These are phyloP conservation scores for Ephydatia muelleri DNA, from an alignment of 37 sponge, comb jelly and placozoan genomes.

Conservation along the genomic window DNA sequence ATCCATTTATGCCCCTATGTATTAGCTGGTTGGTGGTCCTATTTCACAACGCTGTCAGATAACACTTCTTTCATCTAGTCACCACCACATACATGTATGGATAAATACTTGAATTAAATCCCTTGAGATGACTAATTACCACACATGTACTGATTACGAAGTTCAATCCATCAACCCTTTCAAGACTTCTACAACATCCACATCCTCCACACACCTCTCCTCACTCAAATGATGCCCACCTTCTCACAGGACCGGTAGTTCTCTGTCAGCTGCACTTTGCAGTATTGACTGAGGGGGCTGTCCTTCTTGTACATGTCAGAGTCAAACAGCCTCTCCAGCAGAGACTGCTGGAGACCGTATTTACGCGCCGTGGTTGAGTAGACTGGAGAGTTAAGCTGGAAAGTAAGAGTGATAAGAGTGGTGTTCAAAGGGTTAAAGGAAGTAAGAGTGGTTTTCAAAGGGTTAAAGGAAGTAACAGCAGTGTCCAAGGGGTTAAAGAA, in stretches of 20 bases:
- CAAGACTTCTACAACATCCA: background rate
- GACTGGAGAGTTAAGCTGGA: conserved; percentile 68
- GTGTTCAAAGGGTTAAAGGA: background rate
- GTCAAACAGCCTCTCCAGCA: conserved; percentile 83
- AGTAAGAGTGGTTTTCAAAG: too few relatives aligned
- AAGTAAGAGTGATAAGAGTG: background rate
- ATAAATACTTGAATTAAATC: too few relatives aligned
- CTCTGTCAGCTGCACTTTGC: conserved; percentile 73
- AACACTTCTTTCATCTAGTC: too few relatives aligned
- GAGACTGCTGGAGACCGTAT: conserved; percentile 76
- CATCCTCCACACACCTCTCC: background rate
- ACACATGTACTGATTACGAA: too few relatives aligned
- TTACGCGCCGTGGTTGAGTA: conserved; percentile 64
- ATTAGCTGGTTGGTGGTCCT: too few relatives aligned
- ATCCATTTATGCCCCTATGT: too few relatives aligned
- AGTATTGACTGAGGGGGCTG: conserved; percentile 36
- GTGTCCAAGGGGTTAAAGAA: background rate
- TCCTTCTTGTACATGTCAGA: conserved; percentile 55
- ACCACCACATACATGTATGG: too few relatives aligned
- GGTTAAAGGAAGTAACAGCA: too few relatives aligned
- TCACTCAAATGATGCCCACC: conserved; percentile 22
- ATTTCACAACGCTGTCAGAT: too few relatives aligned
- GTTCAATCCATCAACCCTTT: too few relatives aligned
- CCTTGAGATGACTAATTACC: too few relatives aligned
- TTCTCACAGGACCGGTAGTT: conserved; percentile 75